Evolutionary conservation across 30 jellyfish, hydroid and myxozoan genomes (phyloP).

Genomic region (Cassiopea andromeda): DNA sequence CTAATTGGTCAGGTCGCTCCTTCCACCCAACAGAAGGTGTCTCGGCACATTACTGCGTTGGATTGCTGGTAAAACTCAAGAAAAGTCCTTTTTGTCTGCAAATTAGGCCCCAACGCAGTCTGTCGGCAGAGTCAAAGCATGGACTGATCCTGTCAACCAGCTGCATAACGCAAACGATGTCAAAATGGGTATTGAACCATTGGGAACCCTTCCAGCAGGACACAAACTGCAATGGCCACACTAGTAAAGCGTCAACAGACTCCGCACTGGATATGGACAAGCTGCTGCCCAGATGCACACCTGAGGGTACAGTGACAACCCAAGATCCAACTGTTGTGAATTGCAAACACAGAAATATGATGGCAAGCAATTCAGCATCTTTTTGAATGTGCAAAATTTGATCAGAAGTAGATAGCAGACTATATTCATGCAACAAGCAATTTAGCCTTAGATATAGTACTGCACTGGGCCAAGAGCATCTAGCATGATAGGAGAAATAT

Average conservation of each 20-base stretch:
- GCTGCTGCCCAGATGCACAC: not conserved
- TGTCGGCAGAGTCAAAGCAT: not conserved
- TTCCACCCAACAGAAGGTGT: too few species aligned
- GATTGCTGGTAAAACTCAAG: too few species aligned
- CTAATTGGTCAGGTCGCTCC: too few species aligned
- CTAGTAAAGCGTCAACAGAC: not conserved
- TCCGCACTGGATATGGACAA: not conserved
- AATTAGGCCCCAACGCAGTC: too few species aligned
- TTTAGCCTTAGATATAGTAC: too few species aligned
- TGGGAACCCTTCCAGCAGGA: not conserved
- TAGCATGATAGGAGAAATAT: not conserved
- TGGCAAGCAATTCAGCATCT: not conserved
- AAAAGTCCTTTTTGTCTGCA: too few species aligned
- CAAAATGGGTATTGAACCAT: not conserved
- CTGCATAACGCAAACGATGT: not conserved
- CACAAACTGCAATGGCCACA: not conserved
- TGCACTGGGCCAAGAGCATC: not conserved
- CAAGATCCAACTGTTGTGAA: not conserved
- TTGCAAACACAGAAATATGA: not conserved
- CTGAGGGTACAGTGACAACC: not conserved
- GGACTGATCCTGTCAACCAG: not conserved
- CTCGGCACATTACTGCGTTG: too few species aligned
- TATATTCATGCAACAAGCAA: not conserved
- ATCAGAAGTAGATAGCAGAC: not conserved
- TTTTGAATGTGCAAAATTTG: not conserved